Evolutionary conservation across 2,888 invertebrate genomes (phyloP).

Genomic region (Prenolepis imparis): DNA sequence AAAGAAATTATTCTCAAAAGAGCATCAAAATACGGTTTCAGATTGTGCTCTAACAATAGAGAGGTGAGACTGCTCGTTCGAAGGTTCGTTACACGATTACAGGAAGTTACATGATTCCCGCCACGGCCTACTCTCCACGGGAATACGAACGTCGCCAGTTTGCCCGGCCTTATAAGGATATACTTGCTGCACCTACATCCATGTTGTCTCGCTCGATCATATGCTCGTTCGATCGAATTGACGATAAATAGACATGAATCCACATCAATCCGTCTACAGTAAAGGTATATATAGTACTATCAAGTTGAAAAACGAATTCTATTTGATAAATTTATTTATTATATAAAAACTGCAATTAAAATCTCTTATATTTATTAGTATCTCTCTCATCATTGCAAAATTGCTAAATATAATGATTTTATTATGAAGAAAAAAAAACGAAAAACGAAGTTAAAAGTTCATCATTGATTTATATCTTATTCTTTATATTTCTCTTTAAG

Average conservation of each 20-base stretch:
- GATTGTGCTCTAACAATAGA: not conserved
- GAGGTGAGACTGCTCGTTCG: not conserved
- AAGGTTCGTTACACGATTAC: not conserved
- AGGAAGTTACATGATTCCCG: not conserved
- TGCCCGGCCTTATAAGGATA: conserved; percentile 59
- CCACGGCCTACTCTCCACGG: conserved; percentile 52
- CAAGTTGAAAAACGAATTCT: not conserved
- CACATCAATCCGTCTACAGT: not conserved
- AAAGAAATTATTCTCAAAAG: not conserved
- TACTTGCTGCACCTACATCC: conserved; percentile 45
- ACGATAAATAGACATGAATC: conserved; percentile 23
- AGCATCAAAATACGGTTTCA: not conserved
- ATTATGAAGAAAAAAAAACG: too few relatives aligned
- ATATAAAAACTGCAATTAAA: not conserved
- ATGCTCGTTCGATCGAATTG: conserved; percentile 4
- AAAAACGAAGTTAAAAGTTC: too few relatives aligned
- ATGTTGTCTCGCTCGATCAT: not conserved
- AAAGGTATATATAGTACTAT: not conserved
- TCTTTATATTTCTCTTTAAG: too few relatives aligned
- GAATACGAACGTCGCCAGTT: conserved; percentile 34
- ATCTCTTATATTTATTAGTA: not conserved
- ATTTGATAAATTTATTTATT: not conserved
- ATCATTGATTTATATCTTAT: too few relatives aligned
- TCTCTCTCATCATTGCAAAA: too few relatives aligned
- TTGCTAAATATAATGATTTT: too few relatives aligned